Conservation (phyloP, 2,113 vertebrate genomes). For the Capricornis sumatraensis region DNA sequence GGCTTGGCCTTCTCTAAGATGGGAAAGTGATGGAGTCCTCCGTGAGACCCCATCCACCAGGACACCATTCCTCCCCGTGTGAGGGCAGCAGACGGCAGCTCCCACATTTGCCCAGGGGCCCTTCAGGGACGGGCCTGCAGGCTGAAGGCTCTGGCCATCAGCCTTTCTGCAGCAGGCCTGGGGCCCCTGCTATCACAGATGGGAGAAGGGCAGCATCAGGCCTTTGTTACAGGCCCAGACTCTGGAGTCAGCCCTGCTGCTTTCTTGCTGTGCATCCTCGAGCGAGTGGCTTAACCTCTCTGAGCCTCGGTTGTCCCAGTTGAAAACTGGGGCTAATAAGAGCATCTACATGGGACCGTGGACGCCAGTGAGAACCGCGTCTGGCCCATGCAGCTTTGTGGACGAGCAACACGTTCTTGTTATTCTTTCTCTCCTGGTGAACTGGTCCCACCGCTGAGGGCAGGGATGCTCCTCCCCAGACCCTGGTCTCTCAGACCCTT, state of each 20-base stretch:
- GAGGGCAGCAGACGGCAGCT: background rate
- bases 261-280: background rate
- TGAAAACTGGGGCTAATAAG: background rate
- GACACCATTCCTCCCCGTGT: background rate
- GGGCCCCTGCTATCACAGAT: background rate
- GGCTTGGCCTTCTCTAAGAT: background rate
- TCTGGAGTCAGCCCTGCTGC: background rate
- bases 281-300: background rate
- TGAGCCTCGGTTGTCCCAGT: background rate
- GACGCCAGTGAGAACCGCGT: accelerated
- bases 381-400: background rate
- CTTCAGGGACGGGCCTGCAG: background rate
- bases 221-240: background rate
- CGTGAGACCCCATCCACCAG: background rate
- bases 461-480: background rate
- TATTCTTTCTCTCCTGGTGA: background rate
- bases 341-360: background rate
- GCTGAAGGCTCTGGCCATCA: background rate
- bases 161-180: background rate
- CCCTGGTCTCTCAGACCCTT: background rate
- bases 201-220: background rate
- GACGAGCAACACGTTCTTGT: accelerated
- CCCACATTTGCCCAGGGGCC: too few species aligned
- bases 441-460: background rate
- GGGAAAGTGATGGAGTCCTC: background rate